Percentiles rank a stretch among this genome's conserved stretches.
phyloP scores from a whole-genome alignment of 1,140 invertebrate genomes.

The Eriosoma lanigerum region DNA sequence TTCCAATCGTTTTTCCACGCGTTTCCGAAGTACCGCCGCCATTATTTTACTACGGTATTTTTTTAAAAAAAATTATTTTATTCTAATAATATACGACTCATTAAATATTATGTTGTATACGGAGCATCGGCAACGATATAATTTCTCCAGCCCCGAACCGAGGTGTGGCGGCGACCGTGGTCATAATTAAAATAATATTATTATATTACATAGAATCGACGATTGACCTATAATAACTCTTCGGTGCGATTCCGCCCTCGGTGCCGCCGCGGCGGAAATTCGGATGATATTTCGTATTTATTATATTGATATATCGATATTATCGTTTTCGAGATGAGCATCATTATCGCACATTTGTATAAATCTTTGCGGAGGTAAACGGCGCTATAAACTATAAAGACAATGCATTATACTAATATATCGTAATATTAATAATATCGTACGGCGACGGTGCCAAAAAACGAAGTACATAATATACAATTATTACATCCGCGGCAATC shows the following conservation, averaged over 20 bases:
- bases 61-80: too few species aligned
- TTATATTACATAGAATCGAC: constrained; percentile 8
- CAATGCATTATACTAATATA: too few species aligned
- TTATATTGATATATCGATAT: not conserved
- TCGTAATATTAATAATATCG: too few species aligned
- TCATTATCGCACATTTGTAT: not conserved
- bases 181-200: not conserved
- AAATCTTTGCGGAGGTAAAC: not conserved
- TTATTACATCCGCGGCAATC: too few species aligned
- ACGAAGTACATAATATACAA: too few species aligned
- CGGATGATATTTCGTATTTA: not conserved
- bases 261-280: constrained; percentile 29
- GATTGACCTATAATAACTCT: constrained; percentile 41
- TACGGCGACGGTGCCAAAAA: too few species aligned
- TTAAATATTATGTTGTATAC: too few species aligned
- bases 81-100: constrained; percentile 31
- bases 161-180: constrained; percentile 27
- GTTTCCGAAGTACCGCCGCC: not conserved
- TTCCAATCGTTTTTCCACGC: not conserved
- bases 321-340: too few species aligned
- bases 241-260: constrained; percentile 22
- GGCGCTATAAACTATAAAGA: too few species aligned
- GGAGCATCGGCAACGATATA: constrained; percentile 6
- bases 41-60: not conserved
- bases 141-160: not conserved